Base-by-base conservation (phyloP, 2,113 vertebrate species). In the Mionectes macconnelli region DNA sequence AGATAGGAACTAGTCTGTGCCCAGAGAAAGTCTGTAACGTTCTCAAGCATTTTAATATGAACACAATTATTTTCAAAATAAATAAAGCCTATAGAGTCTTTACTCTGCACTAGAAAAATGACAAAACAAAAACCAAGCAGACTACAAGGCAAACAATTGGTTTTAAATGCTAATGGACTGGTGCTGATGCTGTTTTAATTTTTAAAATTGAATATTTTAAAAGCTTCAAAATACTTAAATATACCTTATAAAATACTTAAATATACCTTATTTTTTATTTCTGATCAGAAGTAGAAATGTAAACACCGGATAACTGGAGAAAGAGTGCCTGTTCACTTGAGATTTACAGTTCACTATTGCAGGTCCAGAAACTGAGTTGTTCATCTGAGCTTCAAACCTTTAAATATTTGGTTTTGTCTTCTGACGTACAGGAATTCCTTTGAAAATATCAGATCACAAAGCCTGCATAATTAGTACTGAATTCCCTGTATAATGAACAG, bases 351-450 rank as follows among this genome's bases (percentile, higher is more conserved):
- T 87, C 16, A 4, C 37, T 84, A 12, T 14, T 94, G 76, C 42
- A 77, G 64, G 52, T 55, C 57, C 39, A 67, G 42, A 89, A 88
- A 92, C 70, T 42, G 70, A 89, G 88, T 63, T 30, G 20, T 18
- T 89, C n/a, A 40, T 69, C 76, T 80, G 63, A 85, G 39, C 45
- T 87, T 70, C 42, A 83, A 63, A 75, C 47, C 17, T 87, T 56
- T 82, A 70, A 82, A 73, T 87, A 85, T 49, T 85, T 96, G 50
- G 64, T 85, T 87, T 96, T 92, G 63, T 67, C 47, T 89, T 81
- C 63, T 87, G 56, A 82, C 1, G 0, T 56, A 16, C 20, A 73
- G 55, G 56, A 31, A 20, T 75, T 67, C 37, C 14, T 78, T 53
- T 72, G 10, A 86, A 92, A 91, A 81, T 53, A 44, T 11, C 14